Percentiles rank a stretch among this genome's conserved stretches.
These are phyloP conservation scores for Apodemus speciosus DNA, from an alignment of 2,113 vertebrate genomes.

Conservation along the genomic window DNA sequence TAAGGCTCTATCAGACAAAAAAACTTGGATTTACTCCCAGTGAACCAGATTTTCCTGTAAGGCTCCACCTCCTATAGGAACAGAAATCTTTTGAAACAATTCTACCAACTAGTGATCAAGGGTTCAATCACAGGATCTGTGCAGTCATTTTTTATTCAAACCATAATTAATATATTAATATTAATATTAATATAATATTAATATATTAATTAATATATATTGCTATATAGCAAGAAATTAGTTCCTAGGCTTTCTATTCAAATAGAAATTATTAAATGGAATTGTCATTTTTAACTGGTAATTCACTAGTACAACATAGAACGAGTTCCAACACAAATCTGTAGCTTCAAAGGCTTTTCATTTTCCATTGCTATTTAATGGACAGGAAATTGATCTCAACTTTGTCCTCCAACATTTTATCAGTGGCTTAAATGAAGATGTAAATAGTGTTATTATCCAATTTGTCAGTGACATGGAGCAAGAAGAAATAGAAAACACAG, in stretches of 20 bases:
- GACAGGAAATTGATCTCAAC: slow-evolving; percentile 61
- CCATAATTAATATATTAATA: neutral
- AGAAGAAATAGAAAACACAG: slow-evolving; percentile 51
- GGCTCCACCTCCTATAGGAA: neutral
- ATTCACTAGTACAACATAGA: neutral
- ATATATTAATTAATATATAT: no score
- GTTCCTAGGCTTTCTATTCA: neutral
- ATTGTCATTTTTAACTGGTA: slow-evolving; percentile 24
- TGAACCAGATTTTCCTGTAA: neutral
- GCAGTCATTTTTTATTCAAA: neutral
- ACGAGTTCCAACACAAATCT: slow-evolving; percentile 34
- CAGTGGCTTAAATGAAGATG: slow-evolving; percentile 47
- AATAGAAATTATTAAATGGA: neutral
- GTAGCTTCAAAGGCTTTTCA: neutral
- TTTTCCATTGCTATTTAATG: slow-evolving; percentile 48
- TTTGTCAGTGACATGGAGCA: slow-evolving; percentile 64
- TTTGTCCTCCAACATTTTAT: slow-evolving; percentile 65
- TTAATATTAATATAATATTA: no score
- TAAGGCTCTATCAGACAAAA: neutral
- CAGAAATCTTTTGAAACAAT: neutral
- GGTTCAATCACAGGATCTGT: neutral
- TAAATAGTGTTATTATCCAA: slow-evolving; percentile 68
- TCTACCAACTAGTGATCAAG: neutral
- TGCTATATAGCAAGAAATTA: neutral
- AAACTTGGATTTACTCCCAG: neutral